These are phyloP conservation scores for Chelon labrosus DNA, from an alignment of 2,797 vertebrate species.

Conservation along the genomic window DNA sequence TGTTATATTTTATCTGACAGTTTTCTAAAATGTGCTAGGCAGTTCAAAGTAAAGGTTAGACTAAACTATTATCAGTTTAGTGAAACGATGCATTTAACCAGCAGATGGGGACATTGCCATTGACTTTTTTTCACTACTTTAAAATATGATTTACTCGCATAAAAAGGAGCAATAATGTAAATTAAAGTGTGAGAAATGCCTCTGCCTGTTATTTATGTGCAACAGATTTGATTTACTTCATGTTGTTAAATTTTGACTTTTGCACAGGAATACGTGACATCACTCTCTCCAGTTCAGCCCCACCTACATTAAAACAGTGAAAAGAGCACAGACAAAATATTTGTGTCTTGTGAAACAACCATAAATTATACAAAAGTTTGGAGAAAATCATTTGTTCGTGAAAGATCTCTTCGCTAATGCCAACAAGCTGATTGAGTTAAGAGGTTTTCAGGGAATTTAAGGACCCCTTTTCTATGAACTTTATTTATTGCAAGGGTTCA, in stretches of 20 bases:
- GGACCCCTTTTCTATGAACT: not conserved
- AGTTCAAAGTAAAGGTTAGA: conserved; percentile 29
- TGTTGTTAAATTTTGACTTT: conserved; percentile 7
- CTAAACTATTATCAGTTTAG: not conserved
- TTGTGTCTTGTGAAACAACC: not conserved
- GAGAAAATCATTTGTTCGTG: not conserved
- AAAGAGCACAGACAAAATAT: not conserved
- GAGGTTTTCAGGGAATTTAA: not conserved
- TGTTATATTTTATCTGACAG: conserved; percentile 29
- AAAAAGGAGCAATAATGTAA: not conserved
- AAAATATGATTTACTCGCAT: conserved; percentile 5
- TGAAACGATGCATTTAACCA: conserved; percentile 56
- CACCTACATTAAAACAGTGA: not conserved
- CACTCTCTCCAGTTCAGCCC: not conserved
- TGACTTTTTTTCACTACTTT: not conserved
- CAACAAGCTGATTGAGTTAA: not conserved
- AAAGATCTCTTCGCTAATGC: not conserved
- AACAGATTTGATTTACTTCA: conserved; percentile 11
- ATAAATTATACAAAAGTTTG: not conserved
- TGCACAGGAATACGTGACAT: conserved; percentile 9
- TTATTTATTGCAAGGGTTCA: not conserved
- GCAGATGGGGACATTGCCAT: conserved; percentile 77
- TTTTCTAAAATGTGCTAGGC: not conserved
- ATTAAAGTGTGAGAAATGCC: not conserved
- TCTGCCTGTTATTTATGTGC: not conserved